Conservation (phyloP, 2,113 vertebrate genomes). For the Paramormyrops kingsleyae region DNA sequence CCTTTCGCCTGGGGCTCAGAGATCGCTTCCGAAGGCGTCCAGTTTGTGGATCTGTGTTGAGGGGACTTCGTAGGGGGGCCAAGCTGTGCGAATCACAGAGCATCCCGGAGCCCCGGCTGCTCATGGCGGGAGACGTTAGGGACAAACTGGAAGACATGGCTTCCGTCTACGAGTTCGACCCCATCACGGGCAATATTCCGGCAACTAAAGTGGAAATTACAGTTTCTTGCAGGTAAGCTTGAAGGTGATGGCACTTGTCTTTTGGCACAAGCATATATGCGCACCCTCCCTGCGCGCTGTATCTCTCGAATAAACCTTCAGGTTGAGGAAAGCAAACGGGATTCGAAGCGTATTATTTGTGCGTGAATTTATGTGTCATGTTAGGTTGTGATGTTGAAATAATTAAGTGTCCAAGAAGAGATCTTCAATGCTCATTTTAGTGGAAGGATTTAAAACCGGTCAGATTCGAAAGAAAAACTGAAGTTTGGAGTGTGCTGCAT, state of each 20-base stretch:
- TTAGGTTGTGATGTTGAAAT: neutral
- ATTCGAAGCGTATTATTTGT: neutral
- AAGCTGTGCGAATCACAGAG: slow-evolving; percentile 54
- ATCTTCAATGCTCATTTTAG: neutral
- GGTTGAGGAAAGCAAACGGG: neutral
- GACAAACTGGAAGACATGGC: slow-evolving; percentile 80
- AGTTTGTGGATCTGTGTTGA: slow-evolving; percentile 52
- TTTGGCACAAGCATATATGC: neutral
- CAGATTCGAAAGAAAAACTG: neutral
- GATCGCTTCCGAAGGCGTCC: slow-evolving; percentile 27
- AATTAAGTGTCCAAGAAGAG: neutral
- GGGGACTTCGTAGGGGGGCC: slow-evolving; percentile 43
- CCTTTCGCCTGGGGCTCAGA: neutral
- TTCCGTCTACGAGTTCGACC: slow-evolving; percentile 78
- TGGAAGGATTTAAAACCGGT: neutral
- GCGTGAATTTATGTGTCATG: neutral
- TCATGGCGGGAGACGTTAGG: slow-evolving; percentile 69
- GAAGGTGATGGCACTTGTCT: neutral
- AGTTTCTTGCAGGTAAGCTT: slow-evolving; percentile 82
- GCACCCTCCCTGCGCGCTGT: neutral
- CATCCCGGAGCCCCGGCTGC: slow-evolving; percentile 54
- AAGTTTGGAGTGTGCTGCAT: neutral
- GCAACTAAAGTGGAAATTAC: slow-evolving; percentile 92
- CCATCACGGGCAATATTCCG: slow-evolving; percentile 78
- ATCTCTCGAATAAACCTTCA: neutral